Base-by-base conservation (phyloP, 1,140 invertebrate species). In the Plutomurus gul region DNA sequence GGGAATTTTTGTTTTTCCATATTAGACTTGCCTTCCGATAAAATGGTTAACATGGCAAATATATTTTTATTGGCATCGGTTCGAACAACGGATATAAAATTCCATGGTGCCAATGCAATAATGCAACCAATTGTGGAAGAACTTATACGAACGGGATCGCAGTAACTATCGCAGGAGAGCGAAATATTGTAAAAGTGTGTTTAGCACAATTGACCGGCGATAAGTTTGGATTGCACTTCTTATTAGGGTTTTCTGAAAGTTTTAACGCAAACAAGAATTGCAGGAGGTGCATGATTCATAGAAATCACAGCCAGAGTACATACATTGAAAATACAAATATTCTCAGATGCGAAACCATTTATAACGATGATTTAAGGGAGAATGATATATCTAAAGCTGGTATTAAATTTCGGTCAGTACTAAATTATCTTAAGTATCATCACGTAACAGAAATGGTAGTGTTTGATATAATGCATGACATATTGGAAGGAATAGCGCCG, bases 401-500 rank as follows among this genome's bases (percentile, higher is more conserved):
- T 13, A 47, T 47, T 47, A 47, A 47, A n/a, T 47, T 47, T 47
- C 8, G 18, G 4, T 47, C 43, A 47, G 7, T 47, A 13, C 16
- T 47, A 13, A 47, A 47, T 47, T 4, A 47, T 4, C 43, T 47
- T 4, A 8, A 8, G 18, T 47, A 47, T 47, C n/a, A 11, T n/a
- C 43, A 47, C 43, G 43, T 47, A 13, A 71, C 65, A 1, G 30
- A 5, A 20, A 16, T 39, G 0, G 22, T 25, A 6, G 20, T 13
- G 2, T 71, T 71, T 39, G 65, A 71, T 43, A 71, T 71, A 25
- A 71, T 71, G 65, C 65, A 71, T 37, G 65, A 71, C 30, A 22
- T 71, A 18, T 43, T 71, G 36, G 65, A 71, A 71, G 65, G 65
- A 10, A 36, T 71, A 4, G 33, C 39, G n/a, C 65, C 65, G 13